Evolutionary conservation across 2,888 invertebrate species (phyloP).

Genomic region (Andrena haemorrhoa): DNA sequence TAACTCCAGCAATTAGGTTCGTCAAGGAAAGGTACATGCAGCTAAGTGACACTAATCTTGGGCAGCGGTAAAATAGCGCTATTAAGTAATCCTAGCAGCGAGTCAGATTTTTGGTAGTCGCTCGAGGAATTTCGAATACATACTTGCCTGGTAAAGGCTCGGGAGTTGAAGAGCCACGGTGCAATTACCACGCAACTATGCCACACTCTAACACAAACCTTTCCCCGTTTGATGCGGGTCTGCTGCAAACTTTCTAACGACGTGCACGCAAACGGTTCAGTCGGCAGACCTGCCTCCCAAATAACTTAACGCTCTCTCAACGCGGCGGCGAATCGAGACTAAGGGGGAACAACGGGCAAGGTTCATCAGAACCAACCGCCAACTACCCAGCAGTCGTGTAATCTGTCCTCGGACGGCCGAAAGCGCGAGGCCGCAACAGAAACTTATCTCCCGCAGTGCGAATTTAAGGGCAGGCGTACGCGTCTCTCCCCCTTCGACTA

Average conservation of each 20-base stretch:
- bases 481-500: slow-evolving; percentile 22
- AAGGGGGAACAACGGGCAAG: neutral
- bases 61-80: too few species aligned
- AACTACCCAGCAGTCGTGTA: slow-evolving; percentile 45
- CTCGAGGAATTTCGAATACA: too few species aligned
- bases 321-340: neutral
- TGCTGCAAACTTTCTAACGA: slow-evolving; percentile 4
- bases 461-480: slow-evolving; percentile 38
- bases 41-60: too few species aligned
- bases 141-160: too few species aligned
- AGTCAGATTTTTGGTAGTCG: too few species aligned
- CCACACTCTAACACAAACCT: slow-evolving; percentile 1
- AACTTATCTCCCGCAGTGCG: slow-evolving; percentile 51
- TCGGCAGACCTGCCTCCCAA: neutral
- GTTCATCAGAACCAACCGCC: slow-evolving; percentile 48
- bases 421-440: slow-evolving; percentile 19
- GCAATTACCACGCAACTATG: neutral
- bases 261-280: neutral
- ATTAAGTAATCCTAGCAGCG: too few species aligned
- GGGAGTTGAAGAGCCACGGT: neutral
- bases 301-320: slow-evolving; percentile 26
- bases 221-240: slow-evolving; percentile 1
- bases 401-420: slow-evolving; percentile 55
- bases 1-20: neutral
- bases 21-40: too few species aligned